Evolutionary conservation across 2,888 invertebrate genomes (phyloP).

Genomic region (Trileptium ribeirensis): DNA sequence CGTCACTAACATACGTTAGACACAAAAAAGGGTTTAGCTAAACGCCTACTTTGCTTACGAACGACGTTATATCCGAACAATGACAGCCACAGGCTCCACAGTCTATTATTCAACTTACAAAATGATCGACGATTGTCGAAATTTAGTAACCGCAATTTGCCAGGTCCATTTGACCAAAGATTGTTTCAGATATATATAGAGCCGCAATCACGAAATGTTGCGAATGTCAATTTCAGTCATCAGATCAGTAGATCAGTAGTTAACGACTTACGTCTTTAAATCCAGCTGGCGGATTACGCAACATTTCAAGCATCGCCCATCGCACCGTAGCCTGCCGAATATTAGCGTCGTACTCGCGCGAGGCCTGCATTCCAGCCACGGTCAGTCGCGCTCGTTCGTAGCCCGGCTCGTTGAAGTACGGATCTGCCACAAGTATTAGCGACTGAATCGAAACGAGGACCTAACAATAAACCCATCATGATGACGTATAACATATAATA

Average conservation of each 20-base stretch:
- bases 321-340: slow-evolving; percentile 79
- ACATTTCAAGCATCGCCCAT: slow-evolving; percentile 92
- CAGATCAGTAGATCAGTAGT: no score
- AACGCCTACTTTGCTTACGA: no score
- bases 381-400: slow-evolving; percentile 54
- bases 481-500: no score
- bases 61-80: no score
- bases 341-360: slow-evolving; percentile 87
- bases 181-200: no score
- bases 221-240: neutral
- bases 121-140: no score
- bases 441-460: slow-evolving; percentile 55
- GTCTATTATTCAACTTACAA: no score
- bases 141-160: no score
- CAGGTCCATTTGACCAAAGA: neutral
- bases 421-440: slow-evolving; percentile 54
- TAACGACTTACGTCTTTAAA: slow-evolving; percentile 71
- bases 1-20: no score
- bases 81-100: no score
- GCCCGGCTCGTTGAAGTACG: slow-evolving; percentile 56
- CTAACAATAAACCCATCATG: no score
- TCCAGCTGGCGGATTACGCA: slow-evolving; percentile 78
- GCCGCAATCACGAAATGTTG: neutral
- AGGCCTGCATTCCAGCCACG: slow-evolving; percentile 72
- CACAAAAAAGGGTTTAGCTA: no score